Evolutionary conservation across 2,888 invertebrate genomes (phyloP).

Genomic region (Anorthoa munda): DNA sequence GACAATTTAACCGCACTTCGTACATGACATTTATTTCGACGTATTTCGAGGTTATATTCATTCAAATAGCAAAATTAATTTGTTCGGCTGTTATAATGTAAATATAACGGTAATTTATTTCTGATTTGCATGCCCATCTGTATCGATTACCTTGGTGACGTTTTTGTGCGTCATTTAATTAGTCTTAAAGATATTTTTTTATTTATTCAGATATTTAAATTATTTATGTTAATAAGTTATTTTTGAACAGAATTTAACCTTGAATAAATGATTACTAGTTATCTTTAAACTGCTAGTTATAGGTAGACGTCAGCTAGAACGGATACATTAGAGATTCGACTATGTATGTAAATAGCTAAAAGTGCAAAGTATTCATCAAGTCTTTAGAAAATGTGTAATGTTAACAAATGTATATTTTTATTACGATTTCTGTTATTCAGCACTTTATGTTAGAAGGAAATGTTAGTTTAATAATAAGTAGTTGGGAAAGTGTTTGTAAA

Average conservation of each 20-base stretch:
- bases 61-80: neutral
- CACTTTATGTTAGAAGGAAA: slow-evolving; percentile 30
- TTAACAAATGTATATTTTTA: slow-evolving; percentile 42
- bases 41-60: slow-evolving; percentile 26
- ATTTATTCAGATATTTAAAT: slow-evolving; percentile 34
- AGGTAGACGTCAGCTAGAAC: slow-evolving; percentile 31
- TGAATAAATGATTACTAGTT: slow-evolving; percentile 26
- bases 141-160: slow-evolving; percentile 4
- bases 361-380: slow-evolving; percentile 52
- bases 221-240: neutral
- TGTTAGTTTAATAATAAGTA: slow-evolving; percentile 34
- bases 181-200: no score
- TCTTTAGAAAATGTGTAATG: slow-evolving; percentile 14
- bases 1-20: slow-evolving; percentile 18
- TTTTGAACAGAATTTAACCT: slow-evolving; percentile 36
- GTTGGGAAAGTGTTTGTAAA: slow-evolving; percentile 22
- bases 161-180: slow-evolving; percentile 4
- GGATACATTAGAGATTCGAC: slow-evolving; percentile 31
- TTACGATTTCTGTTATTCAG: slow-evolving; percentile 33
- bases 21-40: slow-evolving; percentile 33
- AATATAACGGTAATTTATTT: slow-evolving; percentile 47
- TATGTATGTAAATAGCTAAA: slow-evolving; percentile 53
- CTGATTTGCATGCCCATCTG: slow-evolving; percentile 7
- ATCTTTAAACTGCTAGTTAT: slow-evolving; percentile 31
- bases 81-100: slow-evolving; percentile 24